Evolutionary conservation across 2,888 invertebrate genomes (phyloP), one percentile per base, ranked within the genome.

Genomic region (Coleophora deauratella): DNA sequence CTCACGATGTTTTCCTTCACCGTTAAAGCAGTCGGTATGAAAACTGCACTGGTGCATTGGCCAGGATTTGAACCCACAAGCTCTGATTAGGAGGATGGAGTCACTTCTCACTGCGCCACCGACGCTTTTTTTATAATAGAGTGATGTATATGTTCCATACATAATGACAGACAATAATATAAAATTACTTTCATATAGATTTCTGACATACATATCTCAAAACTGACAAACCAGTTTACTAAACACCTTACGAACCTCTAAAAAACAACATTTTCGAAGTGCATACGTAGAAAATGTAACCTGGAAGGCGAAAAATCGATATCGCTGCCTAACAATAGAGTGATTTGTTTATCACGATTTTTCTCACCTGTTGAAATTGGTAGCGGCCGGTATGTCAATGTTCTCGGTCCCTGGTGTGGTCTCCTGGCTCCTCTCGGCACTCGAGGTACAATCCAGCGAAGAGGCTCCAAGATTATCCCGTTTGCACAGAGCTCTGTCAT

Each of bases 221-320:
- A 59, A 66, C 63, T 65, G 63, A 52, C 55, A 47, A 57, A 55
- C 54, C 57, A 65, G 51, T 51, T 48, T 52, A 55, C 71, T 74
- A 76, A 79, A 67, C 63, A 51, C 60, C 52, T 75, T 74, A 73
- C 74, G 66, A 72, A 72, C 70, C 70, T 54, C 55, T 52, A 56
- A 59, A 57, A 54, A 62, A 55, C 58, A 62, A 64, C 65, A 62
- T 60, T 65, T 68, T 14, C 62, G 58, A 60, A 62, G 52, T 63
- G 72, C 74, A 75, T 80, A 73, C 73, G 72, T 69, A 56, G 62
- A 62, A 74, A 41, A 72, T 72, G 74, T 82, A 82, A 84, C 81
- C 80, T 78, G 73, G 66, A 57, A 60, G 59, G 63, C 46, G 74
- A 75, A 85, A 85, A 85, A 85, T 85, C 85, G 67, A 85, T 85